Evolutionary conservation across 1,140 invertebrate genomes (phyloP).

Genomic region (Drosophila athabasca): DNA sequence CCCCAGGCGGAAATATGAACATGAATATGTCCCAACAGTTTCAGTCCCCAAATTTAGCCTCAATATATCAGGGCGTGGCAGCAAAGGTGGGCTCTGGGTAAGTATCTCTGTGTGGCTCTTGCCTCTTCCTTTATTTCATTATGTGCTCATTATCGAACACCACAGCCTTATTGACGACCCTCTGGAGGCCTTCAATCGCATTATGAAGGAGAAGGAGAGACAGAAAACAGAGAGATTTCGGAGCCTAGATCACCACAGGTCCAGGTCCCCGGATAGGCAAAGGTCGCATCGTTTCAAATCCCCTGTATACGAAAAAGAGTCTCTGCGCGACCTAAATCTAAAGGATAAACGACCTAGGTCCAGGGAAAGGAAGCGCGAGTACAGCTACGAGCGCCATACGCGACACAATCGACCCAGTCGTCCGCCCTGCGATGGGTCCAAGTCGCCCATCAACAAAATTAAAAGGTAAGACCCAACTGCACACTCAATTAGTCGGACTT

Average conservation of each 20-base stretch:
- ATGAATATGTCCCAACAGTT: slow-evolving; percentile 65
- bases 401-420: slow-evolving; percentile 41
- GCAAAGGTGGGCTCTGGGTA: slow-evolving; percentile 80
- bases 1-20: slow-evolving; percentile 57
- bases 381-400: slow-evolving; percentile 54
- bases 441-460: slow-evolving; percentile 72
- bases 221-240: slow-evolving; percentile 86
- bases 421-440: slow-evolving; percentile 56
- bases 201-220: slow-evolving; percentile 92
- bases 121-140: neutral
- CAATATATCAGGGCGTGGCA: slow-evolving; percentile 81
- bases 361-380: slow-evolving; percentile 69
- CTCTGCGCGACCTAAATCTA: slow-evolving; percentile 39
- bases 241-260: slow-evolving; percentile 64
- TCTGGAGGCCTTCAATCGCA: slow-evolving; percentile 92
- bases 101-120: slow-evolving; percentile 18
- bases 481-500: neutral
- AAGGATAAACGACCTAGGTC: slow-evolving; percentile 66
- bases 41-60: slow-evolving; percentile 72
- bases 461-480: slow-evolving; percentile 45
- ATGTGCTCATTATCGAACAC: slow-evolving; percentile 24
- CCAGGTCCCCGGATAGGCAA: slow-evolving; percentile 67
- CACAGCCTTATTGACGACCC: slow-evolving; percentile 90
- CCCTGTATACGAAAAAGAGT: slow-evolving; percentile 58
- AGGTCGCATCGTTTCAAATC: slow-evolving; percentile 60